Percentiles rank a stretch among this genome's conserved stretches.
These are phyloP conservation scores for Pteria penguin DNA, from an alignment of 2,888 invertebrate species.

Conservation along the genomic window DNA sequence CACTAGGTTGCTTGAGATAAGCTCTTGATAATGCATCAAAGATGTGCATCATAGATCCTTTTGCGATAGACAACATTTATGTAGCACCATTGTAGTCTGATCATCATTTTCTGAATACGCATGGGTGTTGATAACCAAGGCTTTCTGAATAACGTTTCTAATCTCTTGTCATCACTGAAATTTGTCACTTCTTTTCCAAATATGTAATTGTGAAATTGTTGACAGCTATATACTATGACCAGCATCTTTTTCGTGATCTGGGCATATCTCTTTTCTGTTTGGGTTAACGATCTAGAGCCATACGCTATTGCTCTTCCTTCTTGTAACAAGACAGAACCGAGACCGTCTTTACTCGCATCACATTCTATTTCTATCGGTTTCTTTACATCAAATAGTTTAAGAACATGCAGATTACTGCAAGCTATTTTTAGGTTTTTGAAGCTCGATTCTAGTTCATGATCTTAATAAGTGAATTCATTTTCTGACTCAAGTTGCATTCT, in stretches of 20 bases:
- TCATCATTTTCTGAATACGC: slow-evolving; percentile 45
- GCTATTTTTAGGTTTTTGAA: slow-evolving; percentile 16
- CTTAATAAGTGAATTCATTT: slow-evolving; percentile 41
- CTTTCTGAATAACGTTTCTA: slow-evolving; percentile 35
- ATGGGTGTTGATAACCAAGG: slow-evolving; percentile 41
- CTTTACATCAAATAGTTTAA: slow-evolving; percentile 16
- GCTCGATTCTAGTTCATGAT: slow-evolving; percentile 46
- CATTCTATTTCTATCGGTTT: slow-evolving; percentile 49
- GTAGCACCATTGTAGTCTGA: slow-evolving; percentile 47
- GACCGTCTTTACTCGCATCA: slow-evolving; percentile 50
- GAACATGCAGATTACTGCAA: slow-evolving; percentile 7
- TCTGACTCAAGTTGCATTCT: slow-evolving; percentile 45
- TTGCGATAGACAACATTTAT: slow-evolving; percentile 29
- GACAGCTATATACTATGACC: slow-evolving; percentile 43
- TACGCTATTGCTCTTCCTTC: slow-evolving; percentile 48
- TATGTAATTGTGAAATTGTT: slow-evolving; percentile 43
- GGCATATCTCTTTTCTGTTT: slow-evolving; percentile 49
- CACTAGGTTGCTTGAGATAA: background rate
- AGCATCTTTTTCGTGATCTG: slow-evolving; percentile 53
- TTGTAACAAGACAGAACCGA: slow-evolving; percentile 54
- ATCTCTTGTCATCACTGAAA: slow-evolving; percentile 51
- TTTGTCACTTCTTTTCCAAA: slow-evolving; percentile 46
- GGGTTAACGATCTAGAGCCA: slow-evolving; percentile 46
- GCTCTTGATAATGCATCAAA: slow-evolving; percentile 12
- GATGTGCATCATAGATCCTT: slow-evolving; percentile 13